Conservation (phyloP, 53 echinoderm and acorn worm genomes). For the Zoroaster sp. region DNA sequence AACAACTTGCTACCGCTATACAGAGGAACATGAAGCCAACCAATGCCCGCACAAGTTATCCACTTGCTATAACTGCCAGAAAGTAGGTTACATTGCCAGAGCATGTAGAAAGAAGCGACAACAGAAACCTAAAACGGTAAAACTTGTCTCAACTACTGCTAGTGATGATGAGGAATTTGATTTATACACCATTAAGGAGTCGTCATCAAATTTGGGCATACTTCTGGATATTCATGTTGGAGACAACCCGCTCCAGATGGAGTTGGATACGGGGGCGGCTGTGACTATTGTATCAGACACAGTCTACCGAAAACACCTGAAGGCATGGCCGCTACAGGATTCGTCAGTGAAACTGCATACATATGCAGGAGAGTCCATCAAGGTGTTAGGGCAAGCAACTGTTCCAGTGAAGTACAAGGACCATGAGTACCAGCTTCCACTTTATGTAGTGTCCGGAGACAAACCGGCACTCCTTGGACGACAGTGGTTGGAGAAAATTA, state of each 20-base stretch:
- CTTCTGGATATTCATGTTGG: not conserved
- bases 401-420: not conserved
- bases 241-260: constrained; percentile 30
- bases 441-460: constrained; percentile 4
- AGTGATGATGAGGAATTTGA: too few species aligned
- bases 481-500: not conserved
- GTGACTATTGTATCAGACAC: constrained; percentile 33
- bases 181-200: constrained; percentile 24
- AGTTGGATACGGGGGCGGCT: constrained; percentile 58
- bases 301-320: not conserved
- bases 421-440: not conserved
- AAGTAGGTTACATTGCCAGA: constrained; percentile 54
- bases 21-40: not conserved
- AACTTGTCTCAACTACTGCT: not conserved
- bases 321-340: too few species aligned
- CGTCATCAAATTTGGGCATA: not conserved
- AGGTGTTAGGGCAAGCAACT: not conserved
- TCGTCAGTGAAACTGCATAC: too few species aligned
- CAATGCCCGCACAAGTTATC: not conserved
- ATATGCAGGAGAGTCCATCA: not conserved
- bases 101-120: constrained; percentile 45
- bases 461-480: constrained; percentile 29
- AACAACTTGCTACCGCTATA: constrained; percentile 6
- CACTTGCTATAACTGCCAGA: constrained; percentile 37
- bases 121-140: constrained; percentile 14